These are phyloP conservation scores for Brevimyrus niger DNA, from an alignment of 2,113 vertebrate species.

Conservation along the genomic window DNA sequence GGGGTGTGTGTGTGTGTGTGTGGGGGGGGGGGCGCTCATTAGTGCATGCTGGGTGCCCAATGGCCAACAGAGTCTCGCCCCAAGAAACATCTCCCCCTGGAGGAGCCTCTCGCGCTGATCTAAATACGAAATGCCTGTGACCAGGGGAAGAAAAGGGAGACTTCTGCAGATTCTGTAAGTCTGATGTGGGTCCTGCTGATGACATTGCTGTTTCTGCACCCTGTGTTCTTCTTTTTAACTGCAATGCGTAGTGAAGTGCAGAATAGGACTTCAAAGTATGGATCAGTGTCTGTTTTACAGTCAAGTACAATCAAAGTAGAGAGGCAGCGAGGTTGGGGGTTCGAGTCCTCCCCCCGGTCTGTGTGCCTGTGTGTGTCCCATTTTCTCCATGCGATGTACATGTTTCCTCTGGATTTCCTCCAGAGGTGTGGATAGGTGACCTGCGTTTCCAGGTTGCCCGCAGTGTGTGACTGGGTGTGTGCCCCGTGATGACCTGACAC, in stretches of 20 bases:
- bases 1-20: too few relatives aligned
- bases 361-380: not conserved
- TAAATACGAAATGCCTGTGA: conserved; percentile 15
- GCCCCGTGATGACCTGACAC: not conserved
- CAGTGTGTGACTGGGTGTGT: not conserved
- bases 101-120: not conserved
- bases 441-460: not conserved
- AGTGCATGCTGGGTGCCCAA: not conserved
- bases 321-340: not conserved
- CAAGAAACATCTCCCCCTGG: not conserved
- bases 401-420: not conserved
- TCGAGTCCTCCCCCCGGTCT: not conserved
- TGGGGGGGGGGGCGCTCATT: not conserved
- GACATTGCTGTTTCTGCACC: not conserved
- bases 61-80: not conserved
- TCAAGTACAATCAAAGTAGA: not conserved
- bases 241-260: not conserved
- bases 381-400: not conserved
- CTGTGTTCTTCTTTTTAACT: not conserved
- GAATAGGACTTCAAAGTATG: not conserved
- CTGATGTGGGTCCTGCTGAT: not conserved
- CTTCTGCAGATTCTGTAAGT: not conserved
- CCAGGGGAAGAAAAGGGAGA: not conserved
- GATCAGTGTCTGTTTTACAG: not conserved
- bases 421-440: not conserved